These are phyloP conservation scores for Corythaixoides concolor DNA, from an alignment of 2,113 vertebrate species.

Conservation along the genomic window DNA sequence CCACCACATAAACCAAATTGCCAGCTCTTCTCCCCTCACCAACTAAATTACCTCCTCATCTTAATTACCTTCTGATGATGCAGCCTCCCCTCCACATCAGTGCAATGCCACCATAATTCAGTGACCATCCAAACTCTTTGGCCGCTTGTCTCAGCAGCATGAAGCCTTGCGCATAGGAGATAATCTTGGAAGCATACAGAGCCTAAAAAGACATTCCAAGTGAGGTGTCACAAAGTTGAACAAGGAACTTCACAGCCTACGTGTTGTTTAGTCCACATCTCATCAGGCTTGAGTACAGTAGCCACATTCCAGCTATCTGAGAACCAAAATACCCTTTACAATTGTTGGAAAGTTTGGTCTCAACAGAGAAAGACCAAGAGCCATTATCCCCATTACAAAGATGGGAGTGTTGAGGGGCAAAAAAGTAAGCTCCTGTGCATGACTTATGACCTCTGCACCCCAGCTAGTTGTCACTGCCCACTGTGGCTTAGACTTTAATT, in stretches of 20 bases:
- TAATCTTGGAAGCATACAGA: constrained; percentile 97
- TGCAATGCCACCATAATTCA: constrained; percentile 95
- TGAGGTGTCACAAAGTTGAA: neutral
- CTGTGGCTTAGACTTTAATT: neutral
- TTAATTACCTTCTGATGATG: constrained; percentile 92
- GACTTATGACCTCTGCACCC: neutral
- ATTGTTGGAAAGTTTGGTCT: neutral
- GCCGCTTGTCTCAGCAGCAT: constrained; percentile 95
- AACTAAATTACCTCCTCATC: neutral
- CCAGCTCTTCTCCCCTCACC: neutral
- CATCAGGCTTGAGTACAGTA: neutral
- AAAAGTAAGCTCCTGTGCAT: neutral
- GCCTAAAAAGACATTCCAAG: constrained; percentile 72
- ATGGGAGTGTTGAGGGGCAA: neutral
- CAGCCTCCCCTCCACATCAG: constrained; percentile 99
- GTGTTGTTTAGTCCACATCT: neutral
- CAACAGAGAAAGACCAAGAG: neutral
- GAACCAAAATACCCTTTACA: neutral
- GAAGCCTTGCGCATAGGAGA: constrained; percentile 96
- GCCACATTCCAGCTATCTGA: neutral
- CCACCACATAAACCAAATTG: neutral
- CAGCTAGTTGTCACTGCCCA: neutral
- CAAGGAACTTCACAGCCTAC: rapidly evolving
- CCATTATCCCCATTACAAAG: neutral
- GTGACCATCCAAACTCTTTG: constrained; percentile 89